A percentile compares a stretch with the other conserved stretches of the same genome.
phyloP scores from a whole-genome alignment of 2,888 invertebrate genomes.

The Aleiodes alternator region DNA sequence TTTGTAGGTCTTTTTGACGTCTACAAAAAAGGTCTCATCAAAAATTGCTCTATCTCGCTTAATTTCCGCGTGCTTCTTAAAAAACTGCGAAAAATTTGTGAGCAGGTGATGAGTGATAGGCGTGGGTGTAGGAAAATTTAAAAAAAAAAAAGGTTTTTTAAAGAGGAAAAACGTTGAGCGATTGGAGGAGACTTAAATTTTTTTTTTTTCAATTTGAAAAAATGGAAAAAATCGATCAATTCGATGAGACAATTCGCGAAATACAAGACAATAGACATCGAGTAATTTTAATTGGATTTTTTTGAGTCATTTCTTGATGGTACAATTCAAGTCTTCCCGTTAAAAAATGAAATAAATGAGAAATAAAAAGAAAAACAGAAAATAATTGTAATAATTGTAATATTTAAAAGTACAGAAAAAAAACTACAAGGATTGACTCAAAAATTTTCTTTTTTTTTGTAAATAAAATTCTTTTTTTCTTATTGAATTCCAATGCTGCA shows the following conservation, averaged over 20 bases:
- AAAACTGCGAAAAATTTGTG: no score
- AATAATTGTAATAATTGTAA: background rate
- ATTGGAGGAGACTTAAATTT: background rate
- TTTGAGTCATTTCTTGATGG: constrained; percentile 3
- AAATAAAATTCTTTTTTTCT: background rate
- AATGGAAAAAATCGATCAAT: no score
- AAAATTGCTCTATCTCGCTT: no score
- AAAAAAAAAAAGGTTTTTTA: background rate
- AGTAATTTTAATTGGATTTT: constrained; percentile 4
- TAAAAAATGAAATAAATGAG: constrained; percentile 35
- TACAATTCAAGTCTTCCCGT: constrained; percentile 14
- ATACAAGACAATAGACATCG: constrained; percentile 14
- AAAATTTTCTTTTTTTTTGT: background rate
- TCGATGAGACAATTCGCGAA: background rate
- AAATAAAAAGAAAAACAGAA: constrained; percentile 11
- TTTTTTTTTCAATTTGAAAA: background rate
- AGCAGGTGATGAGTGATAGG: no score
- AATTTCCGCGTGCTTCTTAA: no score
- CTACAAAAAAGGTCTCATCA: no score
- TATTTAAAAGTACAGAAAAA: no score
- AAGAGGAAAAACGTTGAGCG: background rate
- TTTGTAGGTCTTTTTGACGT: no score
- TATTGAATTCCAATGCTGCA: background rate
- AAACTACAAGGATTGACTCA: constrained; percentile 19
- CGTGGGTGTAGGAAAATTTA: background rate